Base-by-base conservation (phyloP, 1,140 invertebrate genomes). In the Drosophila rufa region DNA sequence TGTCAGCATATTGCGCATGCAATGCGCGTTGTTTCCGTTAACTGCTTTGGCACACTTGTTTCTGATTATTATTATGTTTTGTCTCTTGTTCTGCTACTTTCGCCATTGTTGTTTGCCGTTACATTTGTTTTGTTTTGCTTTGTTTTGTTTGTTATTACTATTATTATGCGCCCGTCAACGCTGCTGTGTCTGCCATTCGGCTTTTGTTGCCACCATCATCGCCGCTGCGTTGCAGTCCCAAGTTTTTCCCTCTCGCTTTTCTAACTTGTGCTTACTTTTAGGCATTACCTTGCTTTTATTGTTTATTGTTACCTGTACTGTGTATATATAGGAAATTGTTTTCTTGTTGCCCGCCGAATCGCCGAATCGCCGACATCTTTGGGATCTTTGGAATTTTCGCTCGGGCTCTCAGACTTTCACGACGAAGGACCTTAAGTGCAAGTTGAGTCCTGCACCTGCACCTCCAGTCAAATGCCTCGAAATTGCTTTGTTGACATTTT, bases 31-130 rank as follows among this genome's bases (percentile, higher is more conserved):
- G 82, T 85, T 90, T 90, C 85, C 85, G 85, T 90, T 90, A 90
- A 90, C 85, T 90, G 85, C 86, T 89, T 89, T 90, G 81, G 82
- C 85, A 90, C 85, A 90, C 85, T 90, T 90, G 85, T 90, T 91
- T 90, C 85, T 90, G 85, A 90, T 90, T 90, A 90, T 90, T 90
- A 90, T 90, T 90, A 85, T 87, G 84, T 87, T 89, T 81, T 80
- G 82, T 84, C 64, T 89, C 58, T 84, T 80, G 67, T 77, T 81
- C 80, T 85, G 76, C 80, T 84, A 90, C 68, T 87, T 89, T 81
- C 45, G 40, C 82, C 78, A 80, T 90, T 84, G 66, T 69, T 83
- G 53, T 51, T 67, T 53, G 59, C 60, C 45, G 69, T 79, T 73
- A 84, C 81, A 85, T 79, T 86, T 79, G 69, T 67, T 69, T 68